Conservation (phyloP, 2,888 invertebrate genomes). For the Drosophila koepferae region DNA sequence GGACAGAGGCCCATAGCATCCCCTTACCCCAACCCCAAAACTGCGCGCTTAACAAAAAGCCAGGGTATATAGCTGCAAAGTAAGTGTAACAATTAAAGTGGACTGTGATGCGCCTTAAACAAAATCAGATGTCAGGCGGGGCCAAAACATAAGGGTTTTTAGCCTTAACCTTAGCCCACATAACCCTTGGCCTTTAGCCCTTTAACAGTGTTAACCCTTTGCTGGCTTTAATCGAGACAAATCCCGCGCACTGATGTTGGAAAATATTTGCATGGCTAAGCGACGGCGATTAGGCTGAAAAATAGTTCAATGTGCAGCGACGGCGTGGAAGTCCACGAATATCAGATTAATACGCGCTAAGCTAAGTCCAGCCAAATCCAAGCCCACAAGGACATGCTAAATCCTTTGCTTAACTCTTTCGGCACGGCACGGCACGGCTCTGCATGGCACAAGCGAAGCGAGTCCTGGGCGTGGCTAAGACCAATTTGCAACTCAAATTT, state of each 20-base stretch:
- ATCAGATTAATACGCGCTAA: conserved; percentile 75
- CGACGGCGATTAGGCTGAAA: conserved; percentile 68
- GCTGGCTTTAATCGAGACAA: conserved; percentile 60
- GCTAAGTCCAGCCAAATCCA: conserved; percentile 54
- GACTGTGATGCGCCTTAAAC: conserved; percentile 36
- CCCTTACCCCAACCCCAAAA: background rate
- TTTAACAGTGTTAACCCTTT: conserved; percentile 15
- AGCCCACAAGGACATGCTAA: conserved; percentile 34
- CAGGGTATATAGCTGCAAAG: conserved; percentile 20
- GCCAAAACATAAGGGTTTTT: conserved; percentile 20
- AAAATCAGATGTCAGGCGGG: conserved; percentile 62
- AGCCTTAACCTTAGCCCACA: conserved; percentile 27
- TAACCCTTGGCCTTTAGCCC: conserved; percentile 22
- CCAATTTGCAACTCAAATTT: conserved; percentile 75
- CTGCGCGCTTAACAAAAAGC: background rate
- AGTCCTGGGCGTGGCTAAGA: conserved; percentile 75
- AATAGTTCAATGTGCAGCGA: conserved; percentile 23
- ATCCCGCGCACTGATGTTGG: conserved; percentile 59
- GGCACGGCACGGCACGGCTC: conserved; percentile 15
- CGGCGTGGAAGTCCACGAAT: conserved; percentile 52
- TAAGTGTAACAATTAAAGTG: conserved; percentile 17
- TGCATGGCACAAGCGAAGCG: conserved; percentile 5
- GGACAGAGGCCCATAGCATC: background rate
- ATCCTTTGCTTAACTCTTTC: conserved; percentile 77
- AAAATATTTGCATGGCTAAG: conserved; percentile 81